Evolutionary conservation across 2,113 vertebrate genomes (phyloP).

Genomic region (Taurulus bubalis): DNA sequence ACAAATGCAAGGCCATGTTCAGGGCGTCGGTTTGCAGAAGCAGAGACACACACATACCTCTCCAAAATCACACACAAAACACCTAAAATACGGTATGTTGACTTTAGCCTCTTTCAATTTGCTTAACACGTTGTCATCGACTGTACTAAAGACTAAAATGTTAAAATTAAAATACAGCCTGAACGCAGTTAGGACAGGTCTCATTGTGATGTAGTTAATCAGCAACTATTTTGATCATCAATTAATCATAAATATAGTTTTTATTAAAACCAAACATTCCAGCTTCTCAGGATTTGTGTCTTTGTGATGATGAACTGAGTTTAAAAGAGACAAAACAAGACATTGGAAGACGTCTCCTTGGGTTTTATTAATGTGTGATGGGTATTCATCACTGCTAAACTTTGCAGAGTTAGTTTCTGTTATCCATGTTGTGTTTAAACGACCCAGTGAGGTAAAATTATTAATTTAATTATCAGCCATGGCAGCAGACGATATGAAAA

Average conservation of each 20-base stretch:
- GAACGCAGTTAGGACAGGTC: neutral
- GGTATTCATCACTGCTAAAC: neutral
- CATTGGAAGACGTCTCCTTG: neutral
- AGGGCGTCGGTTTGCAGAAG: neutral
- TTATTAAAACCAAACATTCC: neutral
- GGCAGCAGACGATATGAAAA: conserved; percentile 14
- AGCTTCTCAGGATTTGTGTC: neutral
- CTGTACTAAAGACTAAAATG: neutral
- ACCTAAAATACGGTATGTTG: neutral
- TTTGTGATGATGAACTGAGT: neutral
- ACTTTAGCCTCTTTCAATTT: neutral
- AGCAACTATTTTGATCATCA: neutral
- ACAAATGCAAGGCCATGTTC: conserved; percentile 1
- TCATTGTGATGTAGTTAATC: neutral
- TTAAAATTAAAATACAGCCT: neutral
- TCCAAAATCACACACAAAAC: neutral
- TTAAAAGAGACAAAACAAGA: neutral
- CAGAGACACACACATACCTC: neutral
- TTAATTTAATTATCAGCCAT: conserved; percentile 13
- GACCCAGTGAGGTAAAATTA: neutral
- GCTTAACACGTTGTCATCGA: neutral
- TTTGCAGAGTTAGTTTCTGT: conserved; percentile 7
- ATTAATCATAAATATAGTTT: neutral
- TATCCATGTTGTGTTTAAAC: conserved; percentile 20
- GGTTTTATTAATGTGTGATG: too few relatives aligned